Base-by-base conservation (phyloP, 2,888 invertebrate species). In the Eupeodes latifasciatus region DNA sequence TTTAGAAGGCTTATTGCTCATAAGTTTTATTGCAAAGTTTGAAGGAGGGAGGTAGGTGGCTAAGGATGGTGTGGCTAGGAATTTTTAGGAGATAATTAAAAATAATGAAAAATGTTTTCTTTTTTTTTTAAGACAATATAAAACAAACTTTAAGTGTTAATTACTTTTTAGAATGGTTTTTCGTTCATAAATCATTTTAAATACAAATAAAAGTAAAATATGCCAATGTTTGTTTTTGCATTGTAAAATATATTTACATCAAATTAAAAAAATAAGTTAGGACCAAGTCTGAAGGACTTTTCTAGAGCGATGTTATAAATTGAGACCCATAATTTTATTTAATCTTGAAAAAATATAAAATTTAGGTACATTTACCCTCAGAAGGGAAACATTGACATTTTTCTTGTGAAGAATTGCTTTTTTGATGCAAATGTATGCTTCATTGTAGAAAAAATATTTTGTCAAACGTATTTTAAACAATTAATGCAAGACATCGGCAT, bases 1-100 rank as follows among this genome's bases (percentile, higher is more conserved):
- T 72, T 27, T 72, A 59, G 72, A 49, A 16, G 14, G 59, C 72
- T 72, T 57, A 72, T 72, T 72, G 72, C 47, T 72, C 44, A 59
- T n/a, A 47, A 59, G 14, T 72, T 61, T 57, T 72, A 71, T 47
- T 59, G 36, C 19, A 44, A 49, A 19, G 40, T 55, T 55, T 55
- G 57, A 5, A 0, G 19, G 14, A 1, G 55, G 11, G 19, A 27
- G 16, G 47, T 16, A 11, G 16, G 34, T 3, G 9, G 14, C 4
- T 0, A 40, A 16, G 10, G 6, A 19, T 12, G 16, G 16, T 11
- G 1, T 40, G 14, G 5, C 12, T 49, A 27, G 5, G 5, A 49
- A 14, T 49, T 44, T 49, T 44, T 27, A 27, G 14, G 5, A 27
- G 47, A 14, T 27, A 27, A 49, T 66, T 44, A 19, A 66, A 19